Percentiles rank a stretch among this genome's conserved stretches.
These are phyloP conservation scores for Popillia japonica DNA, from an alignment of 1,140 invertebrate genomes.

Conservation along the genomic window DNA sequence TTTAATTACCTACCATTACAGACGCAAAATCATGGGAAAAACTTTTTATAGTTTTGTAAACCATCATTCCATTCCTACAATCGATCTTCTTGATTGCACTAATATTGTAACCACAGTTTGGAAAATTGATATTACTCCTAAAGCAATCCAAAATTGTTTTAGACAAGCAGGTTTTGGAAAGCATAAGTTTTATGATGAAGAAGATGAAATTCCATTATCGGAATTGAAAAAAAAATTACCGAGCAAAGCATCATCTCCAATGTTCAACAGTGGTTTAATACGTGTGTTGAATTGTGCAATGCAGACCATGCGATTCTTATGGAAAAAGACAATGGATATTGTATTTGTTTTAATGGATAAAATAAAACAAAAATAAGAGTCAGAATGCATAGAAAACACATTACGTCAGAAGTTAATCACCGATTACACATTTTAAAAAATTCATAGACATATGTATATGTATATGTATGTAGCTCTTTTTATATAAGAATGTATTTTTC, in stretches of 20 bases:
- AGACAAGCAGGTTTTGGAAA: constrained; percentile 35
- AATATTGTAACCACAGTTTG: no score
- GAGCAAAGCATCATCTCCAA: background rate
- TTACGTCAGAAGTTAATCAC: constrained; percentile 22
- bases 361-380: constrained; percentile 15
- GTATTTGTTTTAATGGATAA: constrained; percentile 16
- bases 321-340: background rate
- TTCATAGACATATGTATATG: no score
- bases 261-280: no score
- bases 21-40: background rate
- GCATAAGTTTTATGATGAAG: constrained; percentile 17
- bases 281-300: no score
- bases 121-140: no score
- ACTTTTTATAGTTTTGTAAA: background rate
- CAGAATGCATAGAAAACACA: no score
- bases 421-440: constrained; percentile 9
- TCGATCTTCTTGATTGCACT: no score
- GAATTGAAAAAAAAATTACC: constrained; percentile 26
- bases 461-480: no score
- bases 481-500: no score
- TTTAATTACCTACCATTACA: no score
- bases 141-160: constrained; percentile 35
- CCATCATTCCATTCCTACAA: no score
- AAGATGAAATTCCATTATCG: background rate
- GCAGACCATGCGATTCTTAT: no score